phyloP scores from a whole-genome alignment of 1,140 invertebrate species.

The Frieseomelitta varia region DNA sequence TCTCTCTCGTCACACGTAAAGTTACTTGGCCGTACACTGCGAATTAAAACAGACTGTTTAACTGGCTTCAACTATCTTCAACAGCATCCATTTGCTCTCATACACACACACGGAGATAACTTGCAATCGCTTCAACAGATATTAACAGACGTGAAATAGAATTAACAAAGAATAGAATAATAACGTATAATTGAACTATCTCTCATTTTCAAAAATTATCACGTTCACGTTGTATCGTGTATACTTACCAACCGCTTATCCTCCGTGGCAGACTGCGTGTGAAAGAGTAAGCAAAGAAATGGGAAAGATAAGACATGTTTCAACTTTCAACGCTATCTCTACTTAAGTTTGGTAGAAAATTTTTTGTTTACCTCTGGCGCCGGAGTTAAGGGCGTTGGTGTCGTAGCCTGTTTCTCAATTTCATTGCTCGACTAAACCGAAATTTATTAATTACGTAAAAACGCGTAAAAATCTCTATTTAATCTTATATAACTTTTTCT shows the following conservation, averaged over 20 bases:
- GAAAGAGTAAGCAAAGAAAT: conserved; percentile 41
- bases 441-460: conserved; percentile 53
- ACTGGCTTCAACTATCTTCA: neutral
- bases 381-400: conserved; percentile 73
- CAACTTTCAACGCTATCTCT: neutral
- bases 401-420: conserved; percentile 73
- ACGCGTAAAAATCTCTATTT: neutral
- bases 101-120: too few species aligned
- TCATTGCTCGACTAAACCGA: conserved; percentile 72
- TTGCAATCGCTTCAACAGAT: too few species aligned
- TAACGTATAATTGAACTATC: neutral
- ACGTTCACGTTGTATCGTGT: neutral
- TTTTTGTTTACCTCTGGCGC: conserved; percentile 26
- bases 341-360: neutral
- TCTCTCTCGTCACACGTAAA: too few species aligned
- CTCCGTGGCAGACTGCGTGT: conserved; percentile 54
- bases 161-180: neutral
- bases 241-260: conserved; percentile 72
- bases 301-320: conserved; percentile 18
- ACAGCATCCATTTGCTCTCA: neutral
- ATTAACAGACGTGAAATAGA: neutral
- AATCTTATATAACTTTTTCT: neutral
- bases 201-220: neutral
- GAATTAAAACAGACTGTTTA: neutral
- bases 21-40: too few species aligned